Evolutionary conservation across 2,797 vertebrate genomes (phyloP).

Genomic region (Halcyon smyrnensis): DNA sequence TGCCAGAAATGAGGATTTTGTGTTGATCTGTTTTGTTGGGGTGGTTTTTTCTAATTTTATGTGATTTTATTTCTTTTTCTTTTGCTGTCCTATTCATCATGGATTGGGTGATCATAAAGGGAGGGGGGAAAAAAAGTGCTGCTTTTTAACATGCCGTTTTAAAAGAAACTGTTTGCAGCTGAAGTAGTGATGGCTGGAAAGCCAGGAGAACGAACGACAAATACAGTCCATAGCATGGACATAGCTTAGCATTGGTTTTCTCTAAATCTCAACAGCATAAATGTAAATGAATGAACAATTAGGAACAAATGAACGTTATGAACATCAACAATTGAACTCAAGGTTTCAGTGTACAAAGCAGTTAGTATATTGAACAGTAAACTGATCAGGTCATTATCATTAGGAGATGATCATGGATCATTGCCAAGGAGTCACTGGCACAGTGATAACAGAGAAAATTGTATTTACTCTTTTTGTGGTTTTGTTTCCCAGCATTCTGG

Average conservation of each 20-base stretch:
- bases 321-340: not conserved
- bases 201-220: not conserved
- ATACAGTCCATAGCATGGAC: accelerated
- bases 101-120: not conserved
- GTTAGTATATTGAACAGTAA: not conserved
- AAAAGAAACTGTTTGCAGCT: not conserved
- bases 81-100: not conserved
- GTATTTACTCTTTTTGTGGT: not conserved
- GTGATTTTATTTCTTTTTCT: not conserved
- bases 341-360: not conserved
- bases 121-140: not conserved
- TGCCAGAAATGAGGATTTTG: not conserved
- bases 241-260: not conserved
- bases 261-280: not conserved
- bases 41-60: no score
- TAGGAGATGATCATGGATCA: not conserved
- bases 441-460: not conserved
- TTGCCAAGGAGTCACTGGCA: not conserved
- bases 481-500: not conserved
- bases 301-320: not conserved
- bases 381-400: not conserved
- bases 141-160: not conserved
- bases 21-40: not conserved
- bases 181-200: not conserved
- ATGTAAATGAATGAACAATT: not conserved